Conservation (phyloP, 1,140 invertebrate genomes). For the Leptinotarsa undecemlineata region DNA sequence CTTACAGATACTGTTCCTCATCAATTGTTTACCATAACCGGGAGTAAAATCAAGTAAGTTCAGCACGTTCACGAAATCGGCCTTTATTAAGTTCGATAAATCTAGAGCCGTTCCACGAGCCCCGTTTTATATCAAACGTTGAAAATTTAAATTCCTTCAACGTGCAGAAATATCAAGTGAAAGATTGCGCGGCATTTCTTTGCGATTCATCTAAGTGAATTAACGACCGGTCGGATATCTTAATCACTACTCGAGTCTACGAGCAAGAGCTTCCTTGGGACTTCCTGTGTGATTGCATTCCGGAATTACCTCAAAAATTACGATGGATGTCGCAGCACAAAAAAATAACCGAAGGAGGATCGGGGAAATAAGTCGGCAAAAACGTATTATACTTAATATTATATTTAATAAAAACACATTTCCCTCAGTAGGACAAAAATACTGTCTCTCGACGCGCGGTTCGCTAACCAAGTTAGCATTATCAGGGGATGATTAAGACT, state of each 20-base stretch:
- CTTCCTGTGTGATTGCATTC: neutral
- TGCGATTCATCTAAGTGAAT: conserved; percentile 8
- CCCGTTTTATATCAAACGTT: neutral
- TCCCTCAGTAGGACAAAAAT: too few species aligned
- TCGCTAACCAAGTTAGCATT: too few species aligned
- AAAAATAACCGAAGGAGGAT: too few species aligned
- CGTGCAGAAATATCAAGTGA: neutral
- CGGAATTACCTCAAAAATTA: neutral
- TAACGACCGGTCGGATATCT: neutral
- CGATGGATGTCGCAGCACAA: neutral
- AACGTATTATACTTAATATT: too few species aligned
- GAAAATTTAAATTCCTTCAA: neutral
- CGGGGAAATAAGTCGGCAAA: too few species aligned
- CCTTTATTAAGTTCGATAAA: neutral
- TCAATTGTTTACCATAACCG: too few species aligned
- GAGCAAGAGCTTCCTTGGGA: neutral
- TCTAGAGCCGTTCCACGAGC: neutral
- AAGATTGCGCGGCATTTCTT: neutral
- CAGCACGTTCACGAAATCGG: neutral
- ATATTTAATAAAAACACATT: too few species aligned
- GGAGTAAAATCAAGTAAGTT: too few species aligned
- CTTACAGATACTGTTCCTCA: too few species aligned
- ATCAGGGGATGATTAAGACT: too few species aligned
- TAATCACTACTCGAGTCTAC: neutral
- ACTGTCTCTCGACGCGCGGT: too few species aligned